Conservation (phyloP, 2,888 invertebrate genomes). For the Seladonia tumulorum region DNA sequence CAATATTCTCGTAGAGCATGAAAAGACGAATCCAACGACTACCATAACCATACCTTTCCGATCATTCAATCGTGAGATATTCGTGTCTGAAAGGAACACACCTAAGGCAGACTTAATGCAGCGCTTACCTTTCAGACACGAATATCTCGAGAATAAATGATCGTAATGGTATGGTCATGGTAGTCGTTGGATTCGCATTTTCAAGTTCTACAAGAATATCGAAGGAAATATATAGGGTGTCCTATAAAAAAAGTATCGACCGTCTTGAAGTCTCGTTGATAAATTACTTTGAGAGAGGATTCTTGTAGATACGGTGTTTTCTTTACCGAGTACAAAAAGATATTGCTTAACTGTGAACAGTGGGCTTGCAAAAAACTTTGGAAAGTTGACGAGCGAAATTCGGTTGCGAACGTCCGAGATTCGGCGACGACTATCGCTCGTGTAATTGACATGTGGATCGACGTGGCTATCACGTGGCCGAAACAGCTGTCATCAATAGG, state of each 20-base stretch:
- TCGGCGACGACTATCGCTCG: conserved; percentile 16
- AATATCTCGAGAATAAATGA: not conserved
- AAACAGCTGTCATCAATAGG: conserved; percentile 27
- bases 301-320: no score
- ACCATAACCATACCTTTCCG: no score
- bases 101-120: no score
- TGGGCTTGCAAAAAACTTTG: not conserved
- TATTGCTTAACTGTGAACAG: not conserved
- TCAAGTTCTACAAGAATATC: not conserved
- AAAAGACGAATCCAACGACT: not conserved
- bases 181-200: not conserved
- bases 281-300: not conserved
- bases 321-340: not conserved
- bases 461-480: conserved; percentile 24
- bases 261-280: not conserved
- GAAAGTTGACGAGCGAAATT: conserved; percentile 8
- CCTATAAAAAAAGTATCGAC: not conserved
- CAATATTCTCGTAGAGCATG: not conserved
- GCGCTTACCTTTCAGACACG: not conserved
- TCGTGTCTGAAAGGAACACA: no score
- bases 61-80: not conserved
- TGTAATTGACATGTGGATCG: conserved; percentile 55
- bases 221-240: not conserved
- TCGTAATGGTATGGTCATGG: not conserved
- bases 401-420: conserved; percentile 12